Evolutionary conservation across 35 echinoderm and acorn worm genomes (phyloP), one percentile per base, ranked within the genome.

Genomic region (Heliocidaris tuberculata): DNA sequence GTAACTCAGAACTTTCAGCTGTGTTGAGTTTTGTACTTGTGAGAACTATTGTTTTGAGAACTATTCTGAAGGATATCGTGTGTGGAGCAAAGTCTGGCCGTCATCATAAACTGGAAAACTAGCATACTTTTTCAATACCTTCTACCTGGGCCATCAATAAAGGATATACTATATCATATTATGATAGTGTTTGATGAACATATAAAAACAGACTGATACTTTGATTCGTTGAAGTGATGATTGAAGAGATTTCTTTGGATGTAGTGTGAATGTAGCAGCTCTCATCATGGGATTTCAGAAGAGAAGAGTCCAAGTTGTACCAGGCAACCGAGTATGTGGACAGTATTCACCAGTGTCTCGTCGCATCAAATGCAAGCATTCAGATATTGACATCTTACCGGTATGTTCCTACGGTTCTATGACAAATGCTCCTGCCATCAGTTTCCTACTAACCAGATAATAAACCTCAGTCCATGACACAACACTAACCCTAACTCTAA

Each of bases 221-320:
- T 21, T 70, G 16, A 7, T 42, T 42, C 35, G 3, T 42, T 42
- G 65, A 78, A n/a, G 21, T 78, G 65, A 19, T 78, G 65, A 78
- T 78, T n/a, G 65, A 78, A n/a, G 27, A 7, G 27, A 78, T n/a
- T 56, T 56, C 10, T 56, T 56, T 78, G 21, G 17, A 78, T 78
- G 27, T 78, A 78, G 65, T 78, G 59, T 60, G 65, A 78, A n/a
- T 78, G 19, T 78, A 78, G 21, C 65, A 78, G 7, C 65, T 27
- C 15, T 93, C 91, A 59, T 10, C 91, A 93, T 93, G 91, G 91
- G 91, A 93, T 93, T 93, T 31, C 91, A 93, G 91, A 93, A 93
- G 91, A 49, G 91, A 59, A 93, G 91, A 31, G 27, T 93, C 11
- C 91, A 93, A 48, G 91, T 93, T 32, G 91, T 93, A 2, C 50